Percentiles rank a stretch among this genome's conserved stretches.
Conservation (phyloP, 2,113 vertebrate species). For the Clarias magur region DNA sequence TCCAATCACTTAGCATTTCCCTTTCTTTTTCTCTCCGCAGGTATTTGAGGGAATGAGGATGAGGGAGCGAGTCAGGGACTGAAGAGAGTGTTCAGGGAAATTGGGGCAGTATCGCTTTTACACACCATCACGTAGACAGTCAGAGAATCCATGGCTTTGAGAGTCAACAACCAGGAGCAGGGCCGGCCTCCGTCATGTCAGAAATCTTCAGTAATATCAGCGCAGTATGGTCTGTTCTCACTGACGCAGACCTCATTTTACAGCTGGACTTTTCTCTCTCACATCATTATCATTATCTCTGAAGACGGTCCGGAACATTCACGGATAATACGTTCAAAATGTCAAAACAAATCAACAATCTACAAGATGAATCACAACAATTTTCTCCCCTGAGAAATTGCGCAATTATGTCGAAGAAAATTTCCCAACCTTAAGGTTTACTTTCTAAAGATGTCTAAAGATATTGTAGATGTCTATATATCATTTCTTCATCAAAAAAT, state of each 20-base stretch:
- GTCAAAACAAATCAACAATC: background rate
- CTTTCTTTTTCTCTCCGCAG: slow-evolving; percentile 17
- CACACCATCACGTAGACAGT: background rate
- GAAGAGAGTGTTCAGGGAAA: background rate
- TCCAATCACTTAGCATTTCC: slow-evolving; percentile 23
- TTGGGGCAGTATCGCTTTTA: background rate
- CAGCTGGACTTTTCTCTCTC: background rate
- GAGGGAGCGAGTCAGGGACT: background rate
- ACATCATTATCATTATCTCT: background rate
- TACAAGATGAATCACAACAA: background rate
- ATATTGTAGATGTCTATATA: too few species aligned
- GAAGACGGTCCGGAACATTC: background rate
- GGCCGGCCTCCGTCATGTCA: too few species aligned
- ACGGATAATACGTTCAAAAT: background rate
- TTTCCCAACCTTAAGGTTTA: too few species aligned
- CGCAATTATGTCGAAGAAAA: background rate
- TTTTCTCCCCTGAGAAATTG: background rate
- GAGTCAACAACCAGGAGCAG: background rate
- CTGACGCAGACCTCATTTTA: background rate
- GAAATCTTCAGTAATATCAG: background rate
- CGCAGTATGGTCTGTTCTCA: background rate
- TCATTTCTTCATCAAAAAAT: background rate
- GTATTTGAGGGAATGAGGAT: background rate
- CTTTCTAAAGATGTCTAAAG: background rate
- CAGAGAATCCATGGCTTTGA: background rate